Conservation (phyloP, 2,888 invertebrate species). For the Sisyra nigra region DNA sequence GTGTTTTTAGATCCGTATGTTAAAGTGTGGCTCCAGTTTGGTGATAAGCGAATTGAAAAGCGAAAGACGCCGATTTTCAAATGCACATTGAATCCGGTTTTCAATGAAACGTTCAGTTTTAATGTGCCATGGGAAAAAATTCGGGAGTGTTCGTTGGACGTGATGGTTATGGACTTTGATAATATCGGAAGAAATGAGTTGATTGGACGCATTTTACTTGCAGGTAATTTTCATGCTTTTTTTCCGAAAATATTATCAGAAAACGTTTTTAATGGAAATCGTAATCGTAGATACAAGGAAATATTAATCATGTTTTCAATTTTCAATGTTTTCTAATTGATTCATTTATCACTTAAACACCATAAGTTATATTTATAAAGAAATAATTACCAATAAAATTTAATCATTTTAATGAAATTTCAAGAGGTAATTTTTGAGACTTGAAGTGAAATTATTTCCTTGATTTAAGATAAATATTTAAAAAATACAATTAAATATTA, state of each 20-base stretch:
- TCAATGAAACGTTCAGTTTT: conserved; percentile 92
- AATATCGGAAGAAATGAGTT: conserved; percentile 88
- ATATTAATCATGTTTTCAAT: too few relatives aligned
- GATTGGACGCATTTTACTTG: conserved; percentile 81
- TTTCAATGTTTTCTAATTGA: background rate
- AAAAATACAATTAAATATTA: too few relatives aligned
- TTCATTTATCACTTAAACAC: background rate
- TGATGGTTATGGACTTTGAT: conserved; percentile 95
- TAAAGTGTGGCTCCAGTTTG: conserved; percentile 94
- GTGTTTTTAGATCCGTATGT: conserved; percentile 80
- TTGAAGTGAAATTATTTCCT: too few relatives aligned
- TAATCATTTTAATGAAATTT: too few relatives aligned
- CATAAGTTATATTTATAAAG: background rate
- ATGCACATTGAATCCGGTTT: conserved; percentile 87
- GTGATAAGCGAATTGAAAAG: conserved; percentile 88
- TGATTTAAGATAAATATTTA: too few relatives aligned
- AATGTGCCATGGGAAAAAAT: conserved; percentile 96
- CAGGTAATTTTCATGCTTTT: conserved; percentile 48
- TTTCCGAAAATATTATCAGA: background rate
- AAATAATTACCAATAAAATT: too few relatives aligned
- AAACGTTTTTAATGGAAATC: background rate
- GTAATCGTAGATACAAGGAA: too few relatives aligned
- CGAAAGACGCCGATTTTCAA: conserved; percentile 90
- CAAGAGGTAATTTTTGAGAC: too few relatives aligned
- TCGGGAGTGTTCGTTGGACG: conserved; percentile 82